Evolutionary conservation across 2,888 invertebrate genomes (phyloP).

Genomic region (Eurytoma californica): DNA sequence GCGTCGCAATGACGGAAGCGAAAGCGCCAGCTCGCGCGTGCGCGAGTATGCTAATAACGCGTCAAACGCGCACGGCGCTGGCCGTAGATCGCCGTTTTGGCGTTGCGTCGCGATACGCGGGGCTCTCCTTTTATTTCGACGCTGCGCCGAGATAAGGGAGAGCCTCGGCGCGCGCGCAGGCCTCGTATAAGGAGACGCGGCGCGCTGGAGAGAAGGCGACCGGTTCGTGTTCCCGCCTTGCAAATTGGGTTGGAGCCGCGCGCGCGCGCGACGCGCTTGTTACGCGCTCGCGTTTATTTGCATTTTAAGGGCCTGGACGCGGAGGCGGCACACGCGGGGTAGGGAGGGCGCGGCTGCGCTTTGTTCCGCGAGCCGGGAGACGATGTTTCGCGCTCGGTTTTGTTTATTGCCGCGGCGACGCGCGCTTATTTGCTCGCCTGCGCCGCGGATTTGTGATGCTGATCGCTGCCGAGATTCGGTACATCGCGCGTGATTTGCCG

Average conservation of each 20-base stretch:
- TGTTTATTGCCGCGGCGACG: slow-evolving; percentile 43
- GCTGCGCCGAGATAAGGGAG: neutral
- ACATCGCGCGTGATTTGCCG: too few species aligned
- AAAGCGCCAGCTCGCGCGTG: neutral
- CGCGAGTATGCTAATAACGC: slow-evolving; percentile 51
- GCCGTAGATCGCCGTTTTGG: slow-evolving; percentile 27
- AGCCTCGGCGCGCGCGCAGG: neutral
- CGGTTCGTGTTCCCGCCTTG: slow-evolving; percentile 45
- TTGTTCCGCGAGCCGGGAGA: slow-evolving; percentile 34
- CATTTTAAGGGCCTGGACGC: slow-evolving; percentile 51
- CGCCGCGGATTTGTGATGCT: too few species aligned
- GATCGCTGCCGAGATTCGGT: too few species aligned
- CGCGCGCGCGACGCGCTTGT: slow-evolving; percentile 38
- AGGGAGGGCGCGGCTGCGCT: slow-evolving; percentile 25
- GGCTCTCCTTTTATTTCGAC: neutral
- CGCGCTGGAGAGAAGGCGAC: slow-evolving; percentile 20
- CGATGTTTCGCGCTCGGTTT: slow-evolving; percentile 49
- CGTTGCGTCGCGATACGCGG: slow-evolving; percentile 2
- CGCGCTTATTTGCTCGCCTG: slow-evolving; percentile 37
- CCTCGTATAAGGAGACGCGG: slow-evolving; percentile 34
- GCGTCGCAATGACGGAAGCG: too few species aligned
- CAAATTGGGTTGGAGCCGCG: slow-evolving; percentile 50
- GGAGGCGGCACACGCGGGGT: neutral
- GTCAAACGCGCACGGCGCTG: slow-evolving; percentile 17
- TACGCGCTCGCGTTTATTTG: slow-evolving; percentile 45